A percentile compares a stretch with the other conserved stretches of the same genome.
Evolutionary conservation across 2,113 vertebrate species (phyloP).

Genomic region (Dendropsophus ebraccatus): DNA sequence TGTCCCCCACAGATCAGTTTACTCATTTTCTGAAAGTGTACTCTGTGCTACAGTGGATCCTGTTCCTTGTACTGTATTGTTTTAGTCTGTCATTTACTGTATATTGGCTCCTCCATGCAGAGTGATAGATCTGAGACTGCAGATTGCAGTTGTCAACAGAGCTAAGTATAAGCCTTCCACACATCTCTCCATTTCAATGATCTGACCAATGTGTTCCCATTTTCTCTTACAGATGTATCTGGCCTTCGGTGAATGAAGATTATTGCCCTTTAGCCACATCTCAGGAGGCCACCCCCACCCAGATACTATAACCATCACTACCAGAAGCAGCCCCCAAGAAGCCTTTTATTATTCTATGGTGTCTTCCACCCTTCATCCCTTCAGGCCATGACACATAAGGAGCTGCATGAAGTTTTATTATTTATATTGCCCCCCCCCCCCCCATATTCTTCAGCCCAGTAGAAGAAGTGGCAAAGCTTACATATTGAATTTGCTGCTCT

Average conservation of each 20-base stretch:
- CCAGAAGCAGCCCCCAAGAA: neutral
- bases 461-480: neutral
- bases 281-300: neutral
- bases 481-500: conserved; percentile 4
- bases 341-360: neutral
- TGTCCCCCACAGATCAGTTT: neutral
- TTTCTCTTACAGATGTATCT: neutral
- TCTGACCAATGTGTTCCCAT: neutral
- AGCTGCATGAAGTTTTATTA: neutral
- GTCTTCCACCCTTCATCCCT: neutral
- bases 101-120: no score
- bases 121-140: no score
- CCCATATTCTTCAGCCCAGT: neutral
- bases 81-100: no score
- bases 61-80: no score
- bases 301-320: neutral
- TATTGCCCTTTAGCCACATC: neutral
- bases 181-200: no score
- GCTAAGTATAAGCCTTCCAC: no score
- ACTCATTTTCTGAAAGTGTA: neutral
- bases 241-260: neutral
- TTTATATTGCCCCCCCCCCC: neutral
- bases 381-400: neutral
- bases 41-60: no score
- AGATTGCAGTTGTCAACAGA: no score